These are phyloP conservation scores for Pseudopodoces humilis DNA, from an alignment of 2,113 vertebrate species.

Conservation along the genomic window DNA sequence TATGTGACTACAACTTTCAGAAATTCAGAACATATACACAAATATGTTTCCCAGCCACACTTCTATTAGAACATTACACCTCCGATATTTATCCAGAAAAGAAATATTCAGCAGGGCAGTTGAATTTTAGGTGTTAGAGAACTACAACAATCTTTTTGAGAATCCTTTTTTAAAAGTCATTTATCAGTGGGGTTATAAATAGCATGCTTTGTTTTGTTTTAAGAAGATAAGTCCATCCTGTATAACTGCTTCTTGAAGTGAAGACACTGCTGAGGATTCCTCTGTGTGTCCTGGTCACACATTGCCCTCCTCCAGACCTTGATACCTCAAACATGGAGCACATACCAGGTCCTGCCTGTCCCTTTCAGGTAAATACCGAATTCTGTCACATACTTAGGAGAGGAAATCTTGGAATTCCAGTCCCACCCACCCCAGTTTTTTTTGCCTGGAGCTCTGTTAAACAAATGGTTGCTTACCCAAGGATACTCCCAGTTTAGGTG, in stretches of 20 bases:
- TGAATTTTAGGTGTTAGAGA: not conserved
- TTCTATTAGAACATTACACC: not conserved
- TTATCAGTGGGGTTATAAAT: not conserved
- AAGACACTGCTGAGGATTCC: not conserved
- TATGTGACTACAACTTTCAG: not conserved
- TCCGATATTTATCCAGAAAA: not conserved
- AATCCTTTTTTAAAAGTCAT: not conserved
- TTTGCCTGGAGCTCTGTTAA: not conserved
- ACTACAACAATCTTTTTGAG: not conserved
- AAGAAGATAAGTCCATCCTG: not conserved
- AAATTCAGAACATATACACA: slow-evolving; percentile 36
- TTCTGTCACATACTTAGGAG: not conserved
- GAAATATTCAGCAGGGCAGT: not conserved
- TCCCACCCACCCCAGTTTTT: not conserved
- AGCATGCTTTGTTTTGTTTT: not conserved
- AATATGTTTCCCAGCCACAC: not conserved
- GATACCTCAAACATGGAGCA: not conserved
- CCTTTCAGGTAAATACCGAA: not conserved
- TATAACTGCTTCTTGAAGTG: not conserved
- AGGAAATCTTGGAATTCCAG: not conserved
- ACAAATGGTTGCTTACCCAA: not conserved
- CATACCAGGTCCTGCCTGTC: not conserved
- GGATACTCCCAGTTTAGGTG: not conserved
- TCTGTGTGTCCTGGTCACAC: not conserved
- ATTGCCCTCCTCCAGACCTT: not conserved